phyloP scores from a whole-genome alignment of 2,888 invertebrate genomes.

The Eupithecia pulchellata region DNA sequence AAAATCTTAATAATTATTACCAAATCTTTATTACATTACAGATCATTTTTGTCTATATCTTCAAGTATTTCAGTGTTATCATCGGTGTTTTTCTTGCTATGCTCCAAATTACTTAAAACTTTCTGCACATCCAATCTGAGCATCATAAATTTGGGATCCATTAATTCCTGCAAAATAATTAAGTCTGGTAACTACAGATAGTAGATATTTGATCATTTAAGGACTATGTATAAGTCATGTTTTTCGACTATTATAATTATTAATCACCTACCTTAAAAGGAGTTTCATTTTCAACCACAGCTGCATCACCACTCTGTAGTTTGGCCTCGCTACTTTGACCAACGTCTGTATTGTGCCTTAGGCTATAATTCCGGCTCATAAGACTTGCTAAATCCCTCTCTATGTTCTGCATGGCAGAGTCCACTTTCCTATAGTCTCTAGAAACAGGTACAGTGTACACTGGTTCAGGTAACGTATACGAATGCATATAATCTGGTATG shows the following conservation, averaged over 20 bases:
- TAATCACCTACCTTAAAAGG: slow-evolving; percentile 56
- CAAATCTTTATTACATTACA: slow-evolving; percentile 21
- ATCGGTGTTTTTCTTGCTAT: slow-evolving; percentile 58
- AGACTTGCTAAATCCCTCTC: slow-evolving; percentile 75
- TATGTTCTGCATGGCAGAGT: slow-evolving; percentile 67
- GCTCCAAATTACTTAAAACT: slow-evolving; percentile 73
- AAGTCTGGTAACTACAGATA: neutral
- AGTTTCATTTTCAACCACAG: slow-evolving; percentile 52
- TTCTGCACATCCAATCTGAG: slow-evolving; percentile 78
- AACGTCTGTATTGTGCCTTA: slow-evolving; percentile 57
- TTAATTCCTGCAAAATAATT: slow-evolving; percentile 68
- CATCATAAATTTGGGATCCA: slow-evolving; percentile 83
- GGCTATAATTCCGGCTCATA: slow-evolving; percentile 64
- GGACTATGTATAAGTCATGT: no score
- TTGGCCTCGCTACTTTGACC: slow-evolving; percentile 44
- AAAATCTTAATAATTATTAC: no score
- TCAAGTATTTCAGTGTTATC: slow-evolving; percentile 50
- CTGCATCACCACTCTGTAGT: slow-evolving; percentile 47
- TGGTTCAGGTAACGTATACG: slow-evolving; percentile 59
- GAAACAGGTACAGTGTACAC: slow-evolving; percentile 62
- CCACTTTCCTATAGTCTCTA: slow-evolving; percentile 63
- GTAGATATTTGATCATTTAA: neutral
- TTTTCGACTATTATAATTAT: neutral
- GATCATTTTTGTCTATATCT: slow-evolving; percentile 28
- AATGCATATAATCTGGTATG: slow-evolving; percentile 53